These are phyloP conservation scores for Drosophila sulfurigaster DNA, from an alignment of 1,140 invertebrate species.

Conservation along the genomic window DNA sequence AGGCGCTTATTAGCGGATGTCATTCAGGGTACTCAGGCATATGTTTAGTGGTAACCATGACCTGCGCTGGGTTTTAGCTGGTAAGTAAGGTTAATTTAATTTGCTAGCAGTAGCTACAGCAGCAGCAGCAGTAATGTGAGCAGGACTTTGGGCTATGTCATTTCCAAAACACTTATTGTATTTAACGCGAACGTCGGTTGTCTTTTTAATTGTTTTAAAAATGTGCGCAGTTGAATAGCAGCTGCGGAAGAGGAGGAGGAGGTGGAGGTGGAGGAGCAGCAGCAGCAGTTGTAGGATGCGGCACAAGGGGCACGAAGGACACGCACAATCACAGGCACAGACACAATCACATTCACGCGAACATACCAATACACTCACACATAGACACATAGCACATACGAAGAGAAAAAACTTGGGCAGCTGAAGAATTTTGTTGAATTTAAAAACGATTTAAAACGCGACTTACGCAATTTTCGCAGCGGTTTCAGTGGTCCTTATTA, in stretches of 20 bases:
- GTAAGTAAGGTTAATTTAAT: constrained; percentile 39
- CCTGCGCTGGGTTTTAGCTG: constrained; percentile 27
- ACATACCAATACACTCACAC: constrained; percentile 36
- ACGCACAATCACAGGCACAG: constrained; percentile 20
- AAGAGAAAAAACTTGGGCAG: constrained; percentile 12
- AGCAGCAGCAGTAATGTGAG: too few relatives aligned
- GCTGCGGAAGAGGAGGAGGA: neutral
- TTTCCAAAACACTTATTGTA: constrained; percentile 22
- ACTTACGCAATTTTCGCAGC: constrained; percentile 41
- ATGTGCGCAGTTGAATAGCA: constrained; percentile 38
- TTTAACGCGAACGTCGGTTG: constrained; percentile 25
- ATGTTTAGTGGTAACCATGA: constrained; percentile 19
- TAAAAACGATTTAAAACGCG: constrained; percentile 27
- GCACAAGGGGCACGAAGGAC: constrained; percentile 56
- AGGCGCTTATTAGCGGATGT: neutral
- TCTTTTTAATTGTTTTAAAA: constrained; percentile 67
- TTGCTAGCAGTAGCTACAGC: constrained; percentile 13
- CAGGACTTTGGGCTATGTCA: neutral
- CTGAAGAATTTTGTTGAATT: neutral
- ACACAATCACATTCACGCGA: constrained; percentile 43
- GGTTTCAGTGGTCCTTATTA: constrained; percentile 12
- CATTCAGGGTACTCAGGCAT: neutral
- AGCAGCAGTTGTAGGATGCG: constrained; percentile 15
- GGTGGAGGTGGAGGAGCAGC: neutral
- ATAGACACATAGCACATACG: constrained; percentile 23